These are phyloP conservation scores for Eutolmus rufibarbis DNA, from an alignment of 2,888 invertebrate genomes.

Conservation along the genomic window DNA sequence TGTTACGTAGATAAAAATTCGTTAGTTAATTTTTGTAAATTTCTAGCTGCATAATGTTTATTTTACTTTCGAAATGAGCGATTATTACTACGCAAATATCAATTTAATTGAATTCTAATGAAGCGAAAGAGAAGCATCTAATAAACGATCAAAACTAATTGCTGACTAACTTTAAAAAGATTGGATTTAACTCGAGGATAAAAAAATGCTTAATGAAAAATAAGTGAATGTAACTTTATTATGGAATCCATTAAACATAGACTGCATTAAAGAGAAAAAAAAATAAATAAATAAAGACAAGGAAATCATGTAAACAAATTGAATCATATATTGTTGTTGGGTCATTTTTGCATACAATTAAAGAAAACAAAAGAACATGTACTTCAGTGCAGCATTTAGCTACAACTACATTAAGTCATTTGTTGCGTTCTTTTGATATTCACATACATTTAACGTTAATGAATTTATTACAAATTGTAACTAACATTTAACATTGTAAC, in stretches of 20 bases:
- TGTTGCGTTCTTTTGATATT: constrained; percentile 25
- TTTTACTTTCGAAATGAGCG: background rate
- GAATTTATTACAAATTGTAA: constrained; percentile 9
- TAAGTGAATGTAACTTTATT: constrained; percentile 14
- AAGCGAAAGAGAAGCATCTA: background rate
- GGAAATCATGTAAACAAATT: background rate
- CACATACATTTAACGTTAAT: background rate
- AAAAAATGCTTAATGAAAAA: background rate
- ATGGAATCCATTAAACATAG: background rate
- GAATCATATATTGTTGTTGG: constrained; percentile 27
- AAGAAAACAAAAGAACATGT: background rate
- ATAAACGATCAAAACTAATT: background rate
- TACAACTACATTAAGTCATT: background rate
- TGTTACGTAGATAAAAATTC: constrained; percentile 13
- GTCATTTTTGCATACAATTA: constrained; percentile 21
- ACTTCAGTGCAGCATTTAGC: background rate
- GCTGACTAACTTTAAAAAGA: background rate
- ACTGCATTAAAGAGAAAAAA: background rate
- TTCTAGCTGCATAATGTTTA: background rate
- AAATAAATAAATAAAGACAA: background rate
- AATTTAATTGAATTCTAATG: background rate
- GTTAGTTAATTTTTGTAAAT: constrained; percentile 15
- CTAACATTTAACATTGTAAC: constrained; percentile 22
- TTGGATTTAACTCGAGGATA: background rate
- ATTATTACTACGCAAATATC: background rate